Conservation (phyloP, 2,888 invertebrate species). For the Eilema griseolum region DNA sequence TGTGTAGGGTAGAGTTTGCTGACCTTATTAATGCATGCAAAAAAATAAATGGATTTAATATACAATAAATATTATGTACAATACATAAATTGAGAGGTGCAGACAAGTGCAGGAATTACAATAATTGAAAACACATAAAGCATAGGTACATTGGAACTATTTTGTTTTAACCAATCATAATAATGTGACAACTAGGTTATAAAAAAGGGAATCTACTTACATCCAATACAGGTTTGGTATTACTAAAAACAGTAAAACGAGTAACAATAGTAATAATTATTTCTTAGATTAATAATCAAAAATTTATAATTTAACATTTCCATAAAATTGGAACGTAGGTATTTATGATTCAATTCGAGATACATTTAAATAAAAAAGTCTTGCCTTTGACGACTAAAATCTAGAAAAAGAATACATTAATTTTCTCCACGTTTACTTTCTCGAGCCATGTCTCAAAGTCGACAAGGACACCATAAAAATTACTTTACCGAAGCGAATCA, state of each 20-base stretch:
- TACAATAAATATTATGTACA: not conserved
- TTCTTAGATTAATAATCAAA: not conserved
- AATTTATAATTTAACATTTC: not conserved
- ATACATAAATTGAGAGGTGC: constrained; percentile 19
- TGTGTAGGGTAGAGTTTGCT: constrained; percentile 22
- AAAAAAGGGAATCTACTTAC: constrained; percentile 12
- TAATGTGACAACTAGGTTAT: constrained; percentile 30
- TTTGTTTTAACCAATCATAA: too few relatives aligned
- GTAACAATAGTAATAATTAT: not conserved
- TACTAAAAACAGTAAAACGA: not conserved
- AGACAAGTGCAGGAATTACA: constrained; percentile 26
- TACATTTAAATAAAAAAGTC: not conserved
- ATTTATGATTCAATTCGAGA: not conserved
- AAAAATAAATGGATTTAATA: constrained; percentile 5
- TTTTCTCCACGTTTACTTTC: too few relatives aligned
- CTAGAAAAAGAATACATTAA: not conserved
- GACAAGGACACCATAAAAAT: not conserved
- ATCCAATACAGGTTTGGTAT: constrained; percentile 13
- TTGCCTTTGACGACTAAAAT: not conserved
- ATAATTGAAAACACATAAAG: constrained; percentile 28
- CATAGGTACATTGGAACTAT: constrained; percentile 10
- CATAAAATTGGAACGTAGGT: not conserved
- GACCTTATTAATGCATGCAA: constrained; percentile 30
- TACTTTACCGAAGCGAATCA: too few relatives aligned
- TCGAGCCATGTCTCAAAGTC: too few relatives aligned